phyloP scores from a whole-genome alignment of 2,113 vertebrate species.

The Psittacara wagleri region DNA sequence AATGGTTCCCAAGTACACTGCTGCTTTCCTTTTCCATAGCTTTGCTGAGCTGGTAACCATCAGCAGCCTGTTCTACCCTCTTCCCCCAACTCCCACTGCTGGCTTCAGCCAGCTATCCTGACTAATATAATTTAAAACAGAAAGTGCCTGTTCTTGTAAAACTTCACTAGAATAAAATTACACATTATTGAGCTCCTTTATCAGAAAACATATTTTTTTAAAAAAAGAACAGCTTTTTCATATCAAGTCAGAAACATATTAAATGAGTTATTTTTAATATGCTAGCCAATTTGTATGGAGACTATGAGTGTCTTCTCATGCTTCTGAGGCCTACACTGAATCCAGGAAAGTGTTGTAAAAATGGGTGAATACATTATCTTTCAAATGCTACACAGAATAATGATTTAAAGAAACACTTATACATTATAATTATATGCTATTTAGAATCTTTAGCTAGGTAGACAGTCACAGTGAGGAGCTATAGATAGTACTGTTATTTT shows the following conservation, averaged over 20 bases:
- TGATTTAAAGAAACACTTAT: neutral
- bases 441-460: slow-evolving; percentile 2
- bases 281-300: neutral
- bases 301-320: neutral
- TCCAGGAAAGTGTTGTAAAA: neutral
- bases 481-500: slow-evolving; percentile 34
- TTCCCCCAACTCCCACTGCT: neutral
- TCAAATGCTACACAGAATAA: slow-evolving; percentile 21
- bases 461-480: neutral
- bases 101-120: neutral
- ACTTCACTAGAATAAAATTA: neutral
- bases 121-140: slow-evolving; percentile 1
- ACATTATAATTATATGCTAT: slow-evolving; percentile 16
- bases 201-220: slow-evolving; percentile 8
- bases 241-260: neutral
- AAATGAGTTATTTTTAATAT: neutral
- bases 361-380: neutral
- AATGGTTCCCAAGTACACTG: neutral
- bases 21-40: neutral
- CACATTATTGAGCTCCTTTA: slow-evolving; percentile 3
- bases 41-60: neutral
- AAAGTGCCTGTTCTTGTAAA: neutral
- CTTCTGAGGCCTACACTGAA: neutral
- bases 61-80: neutral
- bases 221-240: neutral